Conservation (phyloP, 1,140 invertebrate genomes). For the Eubasilissa regina region DNA sequence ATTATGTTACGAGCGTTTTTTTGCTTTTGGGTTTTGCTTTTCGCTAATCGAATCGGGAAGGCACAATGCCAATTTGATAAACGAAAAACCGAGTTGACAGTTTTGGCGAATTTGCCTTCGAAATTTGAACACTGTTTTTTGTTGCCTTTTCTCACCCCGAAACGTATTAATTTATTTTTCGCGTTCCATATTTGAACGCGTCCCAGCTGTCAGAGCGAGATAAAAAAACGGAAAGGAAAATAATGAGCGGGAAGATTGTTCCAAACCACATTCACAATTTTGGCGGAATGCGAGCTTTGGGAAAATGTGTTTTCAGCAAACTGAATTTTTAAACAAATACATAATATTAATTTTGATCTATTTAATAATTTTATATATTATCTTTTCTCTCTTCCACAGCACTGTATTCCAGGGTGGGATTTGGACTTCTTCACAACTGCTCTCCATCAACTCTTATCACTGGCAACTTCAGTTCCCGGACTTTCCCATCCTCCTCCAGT, state of each 20-base stretch:
- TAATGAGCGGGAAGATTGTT: neutral
- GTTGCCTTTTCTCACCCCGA: neutral
- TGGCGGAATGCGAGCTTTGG: neutral
- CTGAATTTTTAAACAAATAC: no score
- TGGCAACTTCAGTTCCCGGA: no score
- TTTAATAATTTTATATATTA: no score
- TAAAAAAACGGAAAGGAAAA: neutral
- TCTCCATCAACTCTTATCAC: no score
- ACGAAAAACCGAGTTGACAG: neutral
- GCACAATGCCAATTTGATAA: neutral
- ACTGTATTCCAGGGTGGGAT: no score
- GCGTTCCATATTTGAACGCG: neutral
- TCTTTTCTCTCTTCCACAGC: no score
- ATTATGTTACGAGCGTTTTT: no score
- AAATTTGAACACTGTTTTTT: neutral
- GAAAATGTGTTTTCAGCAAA: neutral
- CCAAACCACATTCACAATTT: neutral
- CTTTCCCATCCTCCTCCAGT: no score
- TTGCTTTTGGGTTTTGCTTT: no score
- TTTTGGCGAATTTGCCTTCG: neutral
- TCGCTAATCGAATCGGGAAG: no score
- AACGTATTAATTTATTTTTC: neutral
- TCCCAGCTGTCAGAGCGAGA: constrained; percentile 2
- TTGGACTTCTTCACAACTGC: no score
- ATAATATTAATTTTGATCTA: no score